These are phyloP conservation scores for Eulemur rubriventer DNA, from an alignment of 2,797 vertebrate genomes.

Conservation along the genomic window DNA sequence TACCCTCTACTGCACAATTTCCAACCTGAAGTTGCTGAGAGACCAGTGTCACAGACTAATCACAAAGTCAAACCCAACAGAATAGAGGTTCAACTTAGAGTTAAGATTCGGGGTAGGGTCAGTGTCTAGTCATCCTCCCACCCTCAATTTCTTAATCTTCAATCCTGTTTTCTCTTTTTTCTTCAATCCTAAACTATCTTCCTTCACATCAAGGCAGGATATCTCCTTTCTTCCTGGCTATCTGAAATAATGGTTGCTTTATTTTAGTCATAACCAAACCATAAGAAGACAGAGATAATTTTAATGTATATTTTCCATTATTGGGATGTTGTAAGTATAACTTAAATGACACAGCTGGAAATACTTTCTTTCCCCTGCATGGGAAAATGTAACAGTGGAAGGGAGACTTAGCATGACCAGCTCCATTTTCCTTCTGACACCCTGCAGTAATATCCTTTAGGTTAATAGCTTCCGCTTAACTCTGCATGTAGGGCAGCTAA, in stretches of 20 bases:
- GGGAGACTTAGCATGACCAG: too few species aligned
- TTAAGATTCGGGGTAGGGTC: not conserved
- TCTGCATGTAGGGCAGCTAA: too few species aligned
- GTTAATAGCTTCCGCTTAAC: too few species aligned
- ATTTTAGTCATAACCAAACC: slow-evolving; percentile 15
- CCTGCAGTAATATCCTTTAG: too few species aligned
- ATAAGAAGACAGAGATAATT: not conserved
- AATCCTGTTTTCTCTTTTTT: not conserved
- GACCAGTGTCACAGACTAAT: not conserved
- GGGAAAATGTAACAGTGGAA: too few species aligned
- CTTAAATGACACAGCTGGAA: not conserved
- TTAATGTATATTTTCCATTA: not conserved
- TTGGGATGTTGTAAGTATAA: not conserved
- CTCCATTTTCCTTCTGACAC: too few species aligned
- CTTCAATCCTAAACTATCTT: not conserved
- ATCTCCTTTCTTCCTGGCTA: not conserved
- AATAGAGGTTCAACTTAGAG: not conserved
- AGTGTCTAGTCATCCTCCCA: rapidly evolving
- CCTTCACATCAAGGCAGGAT: not conserved
- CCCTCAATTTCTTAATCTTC: not conserved
- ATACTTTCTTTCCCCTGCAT: not conserved
- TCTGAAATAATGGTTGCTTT: slow-evolving; percentile 39
- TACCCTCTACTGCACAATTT: not conserved
- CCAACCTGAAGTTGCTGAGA: not conserved
- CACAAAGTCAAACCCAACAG: not conserved